phyloP scores from a whole-genome alignment of 2,888 invertebrate species.

The Odontocerum albicorne region DNA sequence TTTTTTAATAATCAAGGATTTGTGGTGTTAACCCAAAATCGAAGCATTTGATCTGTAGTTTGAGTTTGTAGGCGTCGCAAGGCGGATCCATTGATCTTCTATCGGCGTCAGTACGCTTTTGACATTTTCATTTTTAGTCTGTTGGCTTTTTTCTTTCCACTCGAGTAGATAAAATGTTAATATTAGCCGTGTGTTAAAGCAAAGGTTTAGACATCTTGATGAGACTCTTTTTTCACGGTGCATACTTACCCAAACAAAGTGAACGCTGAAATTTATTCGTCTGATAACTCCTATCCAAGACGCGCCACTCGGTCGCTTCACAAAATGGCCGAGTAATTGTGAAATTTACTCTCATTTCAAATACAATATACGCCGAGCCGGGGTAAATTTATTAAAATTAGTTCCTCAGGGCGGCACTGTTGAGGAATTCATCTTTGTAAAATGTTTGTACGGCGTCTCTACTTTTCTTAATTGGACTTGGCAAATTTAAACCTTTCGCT shows the following conservation, averaged over 20 bases:
- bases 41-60: too few relatives aligned
- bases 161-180: too few relatives aligned
- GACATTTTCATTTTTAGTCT: too few relatives aligned
- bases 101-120: too few relatives aligned
- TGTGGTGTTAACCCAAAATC: too few relatives aligned
- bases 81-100: too few relatives aligned
- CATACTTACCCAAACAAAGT: conserved; percentile 4
- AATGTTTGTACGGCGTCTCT: conserved; percentile 8
- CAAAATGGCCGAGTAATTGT: conserved; percentile 29
- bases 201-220: too few relatives aligned
- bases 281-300: conserved; percentile 29
- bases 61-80: too few relatives aligned
- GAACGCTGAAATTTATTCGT: conserved; percentile 31
- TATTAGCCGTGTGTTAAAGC: too few relatives aligned
- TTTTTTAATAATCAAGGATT: too few relatives aligned
- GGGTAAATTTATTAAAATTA: conserved; percentile 25
- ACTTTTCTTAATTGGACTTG: conserved; percentile 4
- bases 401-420: conserved; percentile 13
- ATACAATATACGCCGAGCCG: conserved; percentile 26
- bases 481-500: conserved; percentile 6
- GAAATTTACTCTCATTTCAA: conserved; percentile 25
- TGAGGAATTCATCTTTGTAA: conserved; percentile 18
- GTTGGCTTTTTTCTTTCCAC: too few relatives aligned
- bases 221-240: too few relatives aligned
- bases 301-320: conserved; percentile 22